Evolutionary conservation across 1,140 invertebrate genomes (phyloP).

Genomic region (Drosophila takahashii): DNA sequence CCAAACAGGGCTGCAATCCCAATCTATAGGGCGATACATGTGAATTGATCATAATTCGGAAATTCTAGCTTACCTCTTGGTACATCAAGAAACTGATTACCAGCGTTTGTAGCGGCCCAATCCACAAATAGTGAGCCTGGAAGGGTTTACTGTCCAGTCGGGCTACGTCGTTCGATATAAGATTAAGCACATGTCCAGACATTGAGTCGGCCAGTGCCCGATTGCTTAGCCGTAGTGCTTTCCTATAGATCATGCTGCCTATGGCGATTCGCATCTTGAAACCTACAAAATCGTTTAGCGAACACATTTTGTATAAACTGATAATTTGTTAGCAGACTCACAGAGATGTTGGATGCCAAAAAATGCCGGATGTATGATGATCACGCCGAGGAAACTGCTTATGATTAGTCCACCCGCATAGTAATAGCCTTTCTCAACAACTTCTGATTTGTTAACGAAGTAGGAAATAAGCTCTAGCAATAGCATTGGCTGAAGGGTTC

Average conservation of each 20-base stretch:
- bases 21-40: constrained; percentile 85
- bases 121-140: constrained; percentile 89
- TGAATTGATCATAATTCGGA: too few relatives aligned
- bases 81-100: constrained; percentile 92
- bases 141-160: constrained; percentile 89
- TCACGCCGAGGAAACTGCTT: constrained; percentile 88
- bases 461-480: constrained; percentile 90
- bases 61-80: constrained; percentile 79
- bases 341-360: constrained; percentile 90
- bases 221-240: constrained; percentile 89
- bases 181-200: constrained; percentile 95
- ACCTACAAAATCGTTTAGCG: too few relatives aligned
- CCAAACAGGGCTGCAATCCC: constrained; percentile 91
- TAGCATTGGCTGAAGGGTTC: constrained; percentile 87
- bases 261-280: too few relatives aligned
- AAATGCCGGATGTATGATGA: constrained; percentile 92
- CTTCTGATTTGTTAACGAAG: constrained; percentile 82
- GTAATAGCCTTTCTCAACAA: constrained; percentile 86
- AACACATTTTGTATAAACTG: too few relatives aligned
- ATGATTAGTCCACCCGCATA: constrained; percentile 89
- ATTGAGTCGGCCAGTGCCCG: constrained; percentile 89
- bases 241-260: constrained; percentile 92
- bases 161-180: constrained; percentile 95
- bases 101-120: constrained; percentile 93
- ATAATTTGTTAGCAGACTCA: not conserved